Conservation (phyloP, 2,113 vertebrate species). For the Antennarius striatus region DNA sequence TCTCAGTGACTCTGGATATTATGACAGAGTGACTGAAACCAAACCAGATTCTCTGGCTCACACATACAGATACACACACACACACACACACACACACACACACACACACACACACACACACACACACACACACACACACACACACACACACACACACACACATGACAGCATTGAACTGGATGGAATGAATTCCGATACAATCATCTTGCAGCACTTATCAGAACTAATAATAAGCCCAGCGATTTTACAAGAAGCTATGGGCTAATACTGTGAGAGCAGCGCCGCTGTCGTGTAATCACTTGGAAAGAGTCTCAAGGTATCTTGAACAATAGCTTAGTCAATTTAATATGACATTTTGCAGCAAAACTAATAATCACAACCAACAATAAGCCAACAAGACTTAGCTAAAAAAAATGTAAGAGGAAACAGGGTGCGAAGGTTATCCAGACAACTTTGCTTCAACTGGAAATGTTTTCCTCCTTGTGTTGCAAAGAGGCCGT, state of each 20-base stretch:
- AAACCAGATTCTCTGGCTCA: conserved; percentile 68
- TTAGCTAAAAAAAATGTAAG: too few relatives aligned
- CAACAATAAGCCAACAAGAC: too few relatives aligned
- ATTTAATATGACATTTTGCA: too few relatives aligned
- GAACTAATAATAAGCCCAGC: conserved; percentile 47
- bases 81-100: conserved; percentile 1
- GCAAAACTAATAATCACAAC: too few relatives aligned
- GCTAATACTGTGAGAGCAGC: conserved; percentile 42
- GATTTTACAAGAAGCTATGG: conserved; percentile 45
- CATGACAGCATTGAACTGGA: conserved; percentile 10
- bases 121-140: too few relatives aligned
- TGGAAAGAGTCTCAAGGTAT: too few relatives aligned
- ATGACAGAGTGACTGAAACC: conserved; percentile 78
- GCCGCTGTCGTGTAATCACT: conserved; percentile 43
- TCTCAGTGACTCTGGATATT: conserved; percentile 74
- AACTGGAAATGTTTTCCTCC: conserved; percentile 25
- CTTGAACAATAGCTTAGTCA: too few relatives aligned
- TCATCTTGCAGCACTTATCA: conserved; percentile 57
- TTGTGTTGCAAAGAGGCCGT: conserved; percentile 7
- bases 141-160: too few relatives aligned
- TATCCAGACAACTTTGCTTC: conserved; percentile 49
- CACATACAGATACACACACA: neutral
- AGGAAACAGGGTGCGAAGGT: conserved; percentile 29
- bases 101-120: conserved; percentile 18
- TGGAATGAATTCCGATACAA: conserved; percentile 41